phyloP scores from a whole-genome alignment of 2,113 vertebrate genomes.

The Cynoglossus semilaevis region DNA sequence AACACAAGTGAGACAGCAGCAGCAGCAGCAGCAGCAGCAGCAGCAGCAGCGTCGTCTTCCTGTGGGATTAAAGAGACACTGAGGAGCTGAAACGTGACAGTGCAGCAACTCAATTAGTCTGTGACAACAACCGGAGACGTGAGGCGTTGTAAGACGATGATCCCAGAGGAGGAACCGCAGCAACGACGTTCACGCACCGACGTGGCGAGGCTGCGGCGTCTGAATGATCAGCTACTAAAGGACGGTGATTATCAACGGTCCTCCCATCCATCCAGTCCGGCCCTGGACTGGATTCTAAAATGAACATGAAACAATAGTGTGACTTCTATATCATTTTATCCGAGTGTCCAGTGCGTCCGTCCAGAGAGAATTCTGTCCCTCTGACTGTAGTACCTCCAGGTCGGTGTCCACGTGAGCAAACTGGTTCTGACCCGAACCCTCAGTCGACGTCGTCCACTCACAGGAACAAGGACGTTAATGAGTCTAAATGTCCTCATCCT shows the following conservation, averaged over 20 bases:
- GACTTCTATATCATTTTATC: no score
- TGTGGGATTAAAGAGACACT: slow-evolving; percentile 53
- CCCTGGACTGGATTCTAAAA: no score
- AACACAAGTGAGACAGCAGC: slow-evolving; percentile 8
- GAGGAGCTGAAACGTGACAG: slow-evolving; percentile 53
- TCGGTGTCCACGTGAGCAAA: not conserved
- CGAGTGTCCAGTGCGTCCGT: no score
- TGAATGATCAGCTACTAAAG: no score
- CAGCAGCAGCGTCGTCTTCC: no score
- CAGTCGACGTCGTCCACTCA: not conserved
- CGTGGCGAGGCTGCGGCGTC: no score
- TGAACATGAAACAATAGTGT: no score
- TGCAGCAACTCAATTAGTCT: slow-evolving; percentile 62
- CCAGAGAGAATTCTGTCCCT: no score
- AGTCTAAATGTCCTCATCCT: not conserved
- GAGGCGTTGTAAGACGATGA: slow-evolving; percentile 40
- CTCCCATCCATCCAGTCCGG: no score
- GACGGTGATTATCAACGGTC: no score
- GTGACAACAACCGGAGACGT: slow-evolving; percentile 39
- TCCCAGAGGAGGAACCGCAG: slow-evolving; percentile 19
- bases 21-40: no score
- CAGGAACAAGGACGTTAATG: not conserved
- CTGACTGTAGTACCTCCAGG: not conserved
- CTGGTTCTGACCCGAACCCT: not conserved
- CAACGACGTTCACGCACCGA: no score